A percentile compares a stretch with the other conserved stretches of the same genome.
These are phyloP conservation scores for Cherax quadricarinatus DNA, from an alignment of 1,140 invertebrate species.

Conservation along the genomic window DNA sequence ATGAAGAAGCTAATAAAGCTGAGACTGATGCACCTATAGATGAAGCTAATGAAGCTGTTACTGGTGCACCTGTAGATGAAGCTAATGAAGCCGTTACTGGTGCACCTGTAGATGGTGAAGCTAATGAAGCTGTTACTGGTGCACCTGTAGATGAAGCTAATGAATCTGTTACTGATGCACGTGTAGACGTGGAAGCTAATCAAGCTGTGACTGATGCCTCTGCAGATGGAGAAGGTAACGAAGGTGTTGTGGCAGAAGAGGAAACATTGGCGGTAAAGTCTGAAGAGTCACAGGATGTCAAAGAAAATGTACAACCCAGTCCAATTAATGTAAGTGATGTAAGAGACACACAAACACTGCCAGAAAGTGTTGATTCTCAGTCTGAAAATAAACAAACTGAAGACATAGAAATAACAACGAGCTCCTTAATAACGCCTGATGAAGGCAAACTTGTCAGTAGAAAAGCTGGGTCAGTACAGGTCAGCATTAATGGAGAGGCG, in stretches of 20 bases:
- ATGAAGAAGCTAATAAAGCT: no score
- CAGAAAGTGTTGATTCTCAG: no score
- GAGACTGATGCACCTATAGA: no score
- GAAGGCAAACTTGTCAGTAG: background rate
- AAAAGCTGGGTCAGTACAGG: background rate
- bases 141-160: no score
- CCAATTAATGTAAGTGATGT: no score
- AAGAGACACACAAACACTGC: no score
- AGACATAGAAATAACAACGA: background rate
- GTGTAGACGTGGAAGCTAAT: background rate
- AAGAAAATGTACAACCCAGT: background rate
- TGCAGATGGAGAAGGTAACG: background rate
- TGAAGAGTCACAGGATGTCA: background rate
- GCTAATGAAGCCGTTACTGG: no score
- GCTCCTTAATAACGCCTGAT: no score
- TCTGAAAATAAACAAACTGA: no score
- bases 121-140: no score
- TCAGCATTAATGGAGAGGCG: conserved; percentile 21
- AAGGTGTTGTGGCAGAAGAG: background rate
- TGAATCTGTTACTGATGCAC: background rate
- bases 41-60: background rate
- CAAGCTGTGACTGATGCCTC: background rate
- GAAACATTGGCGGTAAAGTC: background rate
- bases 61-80: background rate
- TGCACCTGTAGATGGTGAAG: no score